A percentile compares a stretch with the other conserved stretches of the same genome.
Conservation (phyloP, 2,888 invertebrate genomes). For the Didymodactylos carnosus region DNA sequence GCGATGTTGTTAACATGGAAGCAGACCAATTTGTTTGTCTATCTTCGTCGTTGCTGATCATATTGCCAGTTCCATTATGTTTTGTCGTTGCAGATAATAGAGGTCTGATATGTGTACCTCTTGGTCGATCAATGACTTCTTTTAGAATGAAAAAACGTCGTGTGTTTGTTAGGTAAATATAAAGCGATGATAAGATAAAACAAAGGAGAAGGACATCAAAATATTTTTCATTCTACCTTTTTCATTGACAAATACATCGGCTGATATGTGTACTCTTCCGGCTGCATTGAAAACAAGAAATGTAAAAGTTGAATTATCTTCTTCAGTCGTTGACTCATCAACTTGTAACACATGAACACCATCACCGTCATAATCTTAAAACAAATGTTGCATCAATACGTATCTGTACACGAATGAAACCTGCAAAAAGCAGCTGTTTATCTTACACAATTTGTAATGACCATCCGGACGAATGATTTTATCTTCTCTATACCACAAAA, state of each 20-base stretch:
- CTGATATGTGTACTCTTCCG: not conserved
- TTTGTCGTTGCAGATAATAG: not conserved
- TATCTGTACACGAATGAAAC: no score
- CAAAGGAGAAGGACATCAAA: not conserved
- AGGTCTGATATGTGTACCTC: not conserved
- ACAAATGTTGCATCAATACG: no score
- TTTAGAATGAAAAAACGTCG: no score
- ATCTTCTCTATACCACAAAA: conserved; percentile 1
- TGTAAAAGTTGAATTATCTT: conserved; percentile 5
- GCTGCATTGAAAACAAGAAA: not conserved
- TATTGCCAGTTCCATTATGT: not conserved
- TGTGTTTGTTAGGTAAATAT: not conserved
- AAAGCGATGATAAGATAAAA: not conserved
- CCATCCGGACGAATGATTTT: not conserved
- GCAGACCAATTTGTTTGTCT: no score
- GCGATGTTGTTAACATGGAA: no score
- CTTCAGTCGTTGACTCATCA: not conserved
- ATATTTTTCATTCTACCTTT: conserved; percentile 6
- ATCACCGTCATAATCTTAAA: conserved; percentile 4
- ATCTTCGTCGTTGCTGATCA: not conserved
- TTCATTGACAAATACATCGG: conserved; percentile 8
- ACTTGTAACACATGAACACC: conserved; percentile 1
- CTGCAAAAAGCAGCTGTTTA: no score
- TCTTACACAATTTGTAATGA: not conserved
- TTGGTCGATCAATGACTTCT: not conserved